phyloP scores from a whole-genome alignment of 2,888 invertebrate genomes.

The Brenthis hecate region DNA sequence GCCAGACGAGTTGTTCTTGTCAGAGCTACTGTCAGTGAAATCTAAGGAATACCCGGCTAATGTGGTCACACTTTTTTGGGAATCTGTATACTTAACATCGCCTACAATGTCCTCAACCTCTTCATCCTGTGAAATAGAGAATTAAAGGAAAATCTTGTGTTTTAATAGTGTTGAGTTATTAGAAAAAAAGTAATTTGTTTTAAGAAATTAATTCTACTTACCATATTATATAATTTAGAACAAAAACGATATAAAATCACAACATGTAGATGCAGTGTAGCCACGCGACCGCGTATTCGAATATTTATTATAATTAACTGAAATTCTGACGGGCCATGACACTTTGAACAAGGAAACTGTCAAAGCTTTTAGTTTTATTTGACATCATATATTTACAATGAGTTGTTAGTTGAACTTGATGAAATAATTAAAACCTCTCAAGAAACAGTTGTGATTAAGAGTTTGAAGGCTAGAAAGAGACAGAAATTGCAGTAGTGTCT shows the following conservation, averaged over 20 bases:
- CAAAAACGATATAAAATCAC: slow-evolving; percentile 61
- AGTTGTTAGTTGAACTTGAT: too few relatives aligned
- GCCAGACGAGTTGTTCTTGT: slow-evolving; percentile 67
- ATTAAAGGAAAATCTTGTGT: neutral
- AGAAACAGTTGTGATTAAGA: too few relatives aligned
- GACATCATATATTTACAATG: neutral
- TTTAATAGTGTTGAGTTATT: neutral
- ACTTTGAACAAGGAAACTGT: slow-evolving; percentile 59
- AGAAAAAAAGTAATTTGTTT: neutral
- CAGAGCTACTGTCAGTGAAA: slow-evolving; percentile 69
- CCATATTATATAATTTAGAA: slow-evolving; percentile 70
- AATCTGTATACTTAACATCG: slow-evolving; percentile 65
- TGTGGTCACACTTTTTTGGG: slow-evolving; percentile 71
- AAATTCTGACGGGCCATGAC: slow-evolving; percentile 74
- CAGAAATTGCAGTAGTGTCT: too few relatives aligned
- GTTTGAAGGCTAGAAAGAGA: too few relatives aligned
- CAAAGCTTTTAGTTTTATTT: slow-evolving; percentile 34
- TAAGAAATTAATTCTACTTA: slow-evolving; percentile 47
- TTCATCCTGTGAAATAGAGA: slow-evolving; percentile 56
- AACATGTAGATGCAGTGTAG: slow-evolving; percentile 52
- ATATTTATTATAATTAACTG: slow-evolving; percentile 70
- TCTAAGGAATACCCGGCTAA: slow-evolving; percentile 66
- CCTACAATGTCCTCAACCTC: slow-evolving; percentile 69
- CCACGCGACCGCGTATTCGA: slow-evolving; percentile 54
- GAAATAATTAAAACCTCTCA: neutral